Evolutionary conservation across 2,888 invertebrate species (phyloP), one percentile per base, ranked within the genome.

Genomic region (Drosophila rellima): DNA sequence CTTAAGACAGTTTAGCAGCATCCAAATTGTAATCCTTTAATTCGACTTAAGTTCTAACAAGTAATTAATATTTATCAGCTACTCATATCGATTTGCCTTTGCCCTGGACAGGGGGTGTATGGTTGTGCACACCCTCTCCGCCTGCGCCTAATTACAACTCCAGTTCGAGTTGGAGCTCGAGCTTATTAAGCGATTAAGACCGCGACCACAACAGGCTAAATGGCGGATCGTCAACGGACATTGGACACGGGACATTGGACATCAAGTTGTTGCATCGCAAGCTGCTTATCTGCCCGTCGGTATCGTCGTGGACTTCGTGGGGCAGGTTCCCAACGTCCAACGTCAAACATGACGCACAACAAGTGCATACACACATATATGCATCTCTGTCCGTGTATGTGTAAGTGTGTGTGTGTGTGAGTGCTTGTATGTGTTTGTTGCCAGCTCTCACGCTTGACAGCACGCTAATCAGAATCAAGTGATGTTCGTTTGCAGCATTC

Each of bases 391-490:
- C 15, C 15, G 15, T 40, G 47, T 61, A 42, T 35, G 10, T 52
- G 29, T 57, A 48, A 48, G 59, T 66, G 35, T 40, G 33, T 64
- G 39, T 45, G 44, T 37, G 33, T 57, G 60, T 65, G 37, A 42
- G 42, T 66, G 26, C 45, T 26, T 56, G 37, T 59, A n/a, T 73
- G 60, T 73, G 42, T 81, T 52, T 64, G 63, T 56, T 70, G 75
- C 61, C 73, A 86, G 79, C 85, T 88, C 83, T 83, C 86, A 91
- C 88, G 91, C 90, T 89, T 91, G 87, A 87, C 91, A 90, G 89
- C 91, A 80, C 88, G 83, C 91, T 91, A 91, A 91, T 91, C 91
- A 91, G 90, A 87, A 90, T 91, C 90, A 88, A 90, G 88, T 84
- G 88, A 90, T 82, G 88, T 86, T 81, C 82, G 82, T 76, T 82